phyloP scores from a whole-genome alignment of 2,797 vertebrate genomes.

The Chelmon rostratus region DNA sequence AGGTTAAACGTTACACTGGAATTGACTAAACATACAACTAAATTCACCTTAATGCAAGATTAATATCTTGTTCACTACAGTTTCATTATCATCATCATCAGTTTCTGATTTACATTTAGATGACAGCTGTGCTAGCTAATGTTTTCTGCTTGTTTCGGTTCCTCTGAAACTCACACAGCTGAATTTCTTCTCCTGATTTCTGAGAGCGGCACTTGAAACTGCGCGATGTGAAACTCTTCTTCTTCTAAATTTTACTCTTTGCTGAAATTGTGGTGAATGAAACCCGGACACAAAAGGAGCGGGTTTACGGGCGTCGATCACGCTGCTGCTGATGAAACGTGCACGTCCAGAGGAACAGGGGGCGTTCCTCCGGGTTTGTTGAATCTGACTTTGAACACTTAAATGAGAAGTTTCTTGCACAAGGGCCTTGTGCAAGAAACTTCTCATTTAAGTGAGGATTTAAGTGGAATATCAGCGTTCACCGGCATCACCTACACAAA shows the following conservation, averaged over 20 bases:
- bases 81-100: not conserved
- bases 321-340: not conserved
- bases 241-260: not conserved
- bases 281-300: not conserved
- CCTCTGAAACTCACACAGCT: too few species aligned
- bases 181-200: too few species aligned
- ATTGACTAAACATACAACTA: too few species aligned
- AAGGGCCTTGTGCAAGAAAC: not conserved
- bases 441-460: too few species aligned
- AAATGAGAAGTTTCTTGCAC: not conserved
- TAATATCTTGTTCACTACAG: not conserved
- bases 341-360: not conserved
- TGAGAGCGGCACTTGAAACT: too few species aligned
- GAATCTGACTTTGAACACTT: not conserved
- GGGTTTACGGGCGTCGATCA: too few species aligned
- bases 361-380: not conserved
- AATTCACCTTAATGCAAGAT: too few species aligned
- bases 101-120: too few species aligned
- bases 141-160: too few species aligned
- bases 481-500: conserved; percentile 45
- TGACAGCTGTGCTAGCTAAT: too few species aligned
- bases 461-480: conserved; percentile 14
- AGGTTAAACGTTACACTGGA: too few species aligned
- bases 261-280: not conserved
- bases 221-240: not conserved